Evolutionary conservation across 1,140 invertebrate species (phyloP), one percentile per base, ranked within the genome.

Genomic region (Brachionus koreanus): DNA sequence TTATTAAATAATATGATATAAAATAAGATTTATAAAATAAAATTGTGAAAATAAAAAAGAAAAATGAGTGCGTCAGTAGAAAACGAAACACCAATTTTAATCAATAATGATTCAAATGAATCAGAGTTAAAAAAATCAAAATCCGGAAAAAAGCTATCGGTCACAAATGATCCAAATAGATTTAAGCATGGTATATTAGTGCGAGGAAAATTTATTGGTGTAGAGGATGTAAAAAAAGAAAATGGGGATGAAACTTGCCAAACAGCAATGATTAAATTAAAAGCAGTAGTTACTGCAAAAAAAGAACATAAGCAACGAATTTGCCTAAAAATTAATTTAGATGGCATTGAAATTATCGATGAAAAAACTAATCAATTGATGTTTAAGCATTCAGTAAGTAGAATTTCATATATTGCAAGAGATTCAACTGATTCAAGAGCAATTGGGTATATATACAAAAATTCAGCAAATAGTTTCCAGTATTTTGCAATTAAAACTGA

Each of bases 401-500:
- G 49, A 6, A 82, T 82, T 25, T 82, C 79, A 10, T 82, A 82
- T 13, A 82, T 82, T n/a, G 57, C 79, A 10, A 12, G 79, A 35
- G 79, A 82, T 46, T 19, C 25, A 5, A 72, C 39, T 33, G 79
- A 82, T 52, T 13, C 79, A n/a, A 43, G 79, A 67, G 79, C 79
- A n/a, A 46, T 82, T 23, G 79, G 79, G 0, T 82, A 82, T 43
- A 65, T 82, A 12, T 67, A 49, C 35, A 67, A 67, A 69, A 72
- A 82, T 49, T 65, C 57, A n/a, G 10, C 23, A 19, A 57, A 69
- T 9, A 46, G 35, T 23, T 35, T 43, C 35, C 61, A 82, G 49
- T 82, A 67, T 72, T 67, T 82, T 82, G 79, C 57, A n/a, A 82
- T 82, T 49, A 82, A 82, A 13, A 82, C 79, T 10, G 61, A 82